These are phyloP conservation scores for Phacellophora camtschatica DNA, from an alignment of 30 jellyfish, hydroid and myxozoan genomes.

Conservation along the genomic window DNA sequence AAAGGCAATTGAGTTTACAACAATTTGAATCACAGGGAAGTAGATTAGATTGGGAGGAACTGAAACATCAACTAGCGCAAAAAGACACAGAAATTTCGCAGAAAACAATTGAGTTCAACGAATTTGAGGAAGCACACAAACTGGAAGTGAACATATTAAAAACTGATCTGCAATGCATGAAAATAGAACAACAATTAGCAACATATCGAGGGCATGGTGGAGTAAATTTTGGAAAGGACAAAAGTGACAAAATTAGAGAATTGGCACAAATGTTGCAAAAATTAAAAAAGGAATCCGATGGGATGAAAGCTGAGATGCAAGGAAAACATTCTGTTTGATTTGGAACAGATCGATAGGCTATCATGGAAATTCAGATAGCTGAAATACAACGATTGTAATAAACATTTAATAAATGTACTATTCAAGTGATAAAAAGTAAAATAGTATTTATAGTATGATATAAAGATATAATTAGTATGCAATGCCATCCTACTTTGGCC, in stretches of 20 bases:
- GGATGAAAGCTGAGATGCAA: slow-evolving; percentile 11
- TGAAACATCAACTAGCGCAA: slow-evolving; percentile 25
- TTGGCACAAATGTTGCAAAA: slow-evolving; percentile 30
- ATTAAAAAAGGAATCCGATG: slow-evolving; percentile 35
- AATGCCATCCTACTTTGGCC: too few species aligned
- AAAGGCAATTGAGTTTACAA: slow-evolving; percentile 53
- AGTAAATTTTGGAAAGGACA: slow-evolving; percentile 23
- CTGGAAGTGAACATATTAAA: slow-evolving; percentile 10
- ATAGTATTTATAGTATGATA: too few species aligned
- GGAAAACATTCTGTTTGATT: background rate
- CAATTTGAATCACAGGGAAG: slow-evolving; percentile 47
- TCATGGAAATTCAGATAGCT: too few species aligned
- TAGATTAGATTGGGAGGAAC: slow-evolving; percentile 43
- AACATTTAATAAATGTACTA: too few species aligned
- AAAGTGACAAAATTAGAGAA: slow-evolving; percentile 25
- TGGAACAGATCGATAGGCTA: too few species aligned
- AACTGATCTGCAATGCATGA: slow-evolving; percentile 49
- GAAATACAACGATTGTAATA: too few species aligned
- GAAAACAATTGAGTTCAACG: background rate
- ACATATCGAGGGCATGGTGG: background rate
- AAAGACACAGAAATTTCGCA: slow-evolving; percentile 39
- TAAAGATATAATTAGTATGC: too few species aligned
- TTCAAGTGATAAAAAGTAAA: too few species aligned
- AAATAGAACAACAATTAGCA: slow-evolving; percentile 39
- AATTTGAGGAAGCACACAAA: background rate